Conservation (phyloP, 2,888 invertebrate species). For the Acanthosepion lycidas region DNA sequence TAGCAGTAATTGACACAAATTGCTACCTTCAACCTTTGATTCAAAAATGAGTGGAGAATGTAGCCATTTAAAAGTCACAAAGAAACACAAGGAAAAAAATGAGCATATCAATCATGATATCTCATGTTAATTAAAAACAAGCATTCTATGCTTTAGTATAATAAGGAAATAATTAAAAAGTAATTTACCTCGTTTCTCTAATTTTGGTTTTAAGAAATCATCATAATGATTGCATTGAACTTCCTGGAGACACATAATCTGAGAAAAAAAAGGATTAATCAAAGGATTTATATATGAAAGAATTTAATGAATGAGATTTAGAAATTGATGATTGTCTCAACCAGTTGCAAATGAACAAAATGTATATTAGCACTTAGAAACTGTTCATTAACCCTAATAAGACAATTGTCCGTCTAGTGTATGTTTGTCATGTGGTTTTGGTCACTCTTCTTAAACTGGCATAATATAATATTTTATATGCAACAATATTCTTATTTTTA, state of each 20-base stretch:
- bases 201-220: constrained; percentile 78
- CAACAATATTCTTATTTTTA: too few relatives aligned
- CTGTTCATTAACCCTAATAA: background rate
- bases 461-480: too few relatives aligned
- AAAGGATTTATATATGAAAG: background rate
- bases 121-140: too few relatives aligned
- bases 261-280: constrained; percentile 66
- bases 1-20: too few relatives aligned
- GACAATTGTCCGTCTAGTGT: too few relatives aligned
- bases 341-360: too few relatives aligned
- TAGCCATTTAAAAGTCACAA: too few relatives aligned
- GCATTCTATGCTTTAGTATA: too few relatives aligned
- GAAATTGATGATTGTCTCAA: background rate
- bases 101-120: too few relatives aligned
- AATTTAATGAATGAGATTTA: background rate
- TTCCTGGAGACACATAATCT: constrained; percentile 93
- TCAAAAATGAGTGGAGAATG: too few relatives aligned
- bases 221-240: constrained; percentile 85
- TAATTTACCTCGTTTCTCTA: constrained; percentile 74
- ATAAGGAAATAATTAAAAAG: background rate
- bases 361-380: background rate
- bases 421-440: background rate
- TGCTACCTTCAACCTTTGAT: too few relatives aligned
- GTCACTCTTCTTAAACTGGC: background rate
- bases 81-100: too few relatives aligned